Base-by-base conservation (phyloP, 2,797 vertebrate genomes). In the Acipenser oxyrinchus region DNA sequence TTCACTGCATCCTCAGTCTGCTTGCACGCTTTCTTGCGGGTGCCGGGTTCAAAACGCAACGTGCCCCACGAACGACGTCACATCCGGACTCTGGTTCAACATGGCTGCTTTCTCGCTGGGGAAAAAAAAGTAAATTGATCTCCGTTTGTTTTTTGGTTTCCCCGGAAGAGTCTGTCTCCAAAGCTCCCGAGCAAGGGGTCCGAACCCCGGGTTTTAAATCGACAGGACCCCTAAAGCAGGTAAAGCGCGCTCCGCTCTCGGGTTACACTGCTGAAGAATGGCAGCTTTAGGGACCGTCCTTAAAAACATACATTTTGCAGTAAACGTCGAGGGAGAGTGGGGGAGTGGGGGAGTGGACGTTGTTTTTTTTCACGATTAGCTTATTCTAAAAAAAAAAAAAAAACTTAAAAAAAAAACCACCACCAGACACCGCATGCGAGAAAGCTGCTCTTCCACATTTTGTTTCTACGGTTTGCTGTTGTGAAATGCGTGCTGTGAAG, bases 221-320 rank as follows among this genome's bases (percentile, higher is more conserved):
- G 11, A 11, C 60, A 69, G 11, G 8, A n/a, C 53, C 8, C 13
- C 60, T 1, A 10, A 18, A 63, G 61, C 66, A 61, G 51, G 70
- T 51, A 62, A 71, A 60, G 49, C 1, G n/a, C 49, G 68, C 5
- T 37, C 1, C 8, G 15, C 1, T 1, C 15, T 18, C 15, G 15
- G 51, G 70, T 63, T 62, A 68, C 59, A 67, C 70, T 53, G 68
- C 52, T 68, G 73, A 50, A 72, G 63, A 55, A 67, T 52, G 63
- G 8, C 23, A 8, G 3, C 68, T 74, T 86, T 76, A 89, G 87
- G 87, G 87, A 89, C 80, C 77, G 87, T 89, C 83, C 81, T 81
- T 74, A 18, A 82, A 86, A 78, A 81, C 69, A 71, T 66, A 67
- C 66, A 74, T 77, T 57, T 66, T 63, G 74, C 78, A 63, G 74